Conservation (phyloP, 2,888 invertebrate species). For the Drosophila peninsularis region DNA sequence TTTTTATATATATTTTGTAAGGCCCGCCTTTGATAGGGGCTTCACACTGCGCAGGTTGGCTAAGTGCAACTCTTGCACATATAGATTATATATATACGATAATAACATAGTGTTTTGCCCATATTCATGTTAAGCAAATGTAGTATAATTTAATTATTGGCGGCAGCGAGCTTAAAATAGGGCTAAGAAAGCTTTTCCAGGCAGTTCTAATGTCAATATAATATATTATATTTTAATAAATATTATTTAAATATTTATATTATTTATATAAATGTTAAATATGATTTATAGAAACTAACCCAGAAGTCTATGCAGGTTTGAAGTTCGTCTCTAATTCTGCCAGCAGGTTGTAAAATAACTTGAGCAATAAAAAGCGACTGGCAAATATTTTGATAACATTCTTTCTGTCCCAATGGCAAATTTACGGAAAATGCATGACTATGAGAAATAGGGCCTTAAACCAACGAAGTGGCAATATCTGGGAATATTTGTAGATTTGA, state of each 20-base stretch:
- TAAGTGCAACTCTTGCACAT: background rate
- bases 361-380: constrained; percentile 54
- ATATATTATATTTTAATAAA: too few relatives aligned
- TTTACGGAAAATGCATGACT: constrained; percentile 34
- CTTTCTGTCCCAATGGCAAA: constrained; percentile 30
- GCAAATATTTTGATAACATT: constrained; percentile 62
- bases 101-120: background rate
- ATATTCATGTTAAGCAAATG: background rate
- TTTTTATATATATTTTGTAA: constrained; percentile 14
- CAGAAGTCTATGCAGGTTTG: too few relatives aligned
- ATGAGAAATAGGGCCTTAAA: constrained; percentile 49
- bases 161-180: too few relatives aligned
- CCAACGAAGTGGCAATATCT: constrained; percentile 57
- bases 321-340: constrained; percentile 20
- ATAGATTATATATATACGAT: background rate
- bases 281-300: too few relatives aligned
- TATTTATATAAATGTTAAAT: too few relatives aligned
- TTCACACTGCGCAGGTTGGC: constrained; percentile 5
- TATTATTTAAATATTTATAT: too few relatives aligned
- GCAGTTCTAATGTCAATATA: too few relatives aligned
- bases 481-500: constrained; percentile 60
- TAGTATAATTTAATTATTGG: too few relatives aligned
- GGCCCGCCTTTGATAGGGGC: constrained; percentile 23
- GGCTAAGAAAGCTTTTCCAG: too few relatives aligned
- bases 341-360: constrained; percentile 58